Evolutionary conservation across 2,113 vertebrate species (phyloP).

Genomic region (Promerops cafer): DNA sequence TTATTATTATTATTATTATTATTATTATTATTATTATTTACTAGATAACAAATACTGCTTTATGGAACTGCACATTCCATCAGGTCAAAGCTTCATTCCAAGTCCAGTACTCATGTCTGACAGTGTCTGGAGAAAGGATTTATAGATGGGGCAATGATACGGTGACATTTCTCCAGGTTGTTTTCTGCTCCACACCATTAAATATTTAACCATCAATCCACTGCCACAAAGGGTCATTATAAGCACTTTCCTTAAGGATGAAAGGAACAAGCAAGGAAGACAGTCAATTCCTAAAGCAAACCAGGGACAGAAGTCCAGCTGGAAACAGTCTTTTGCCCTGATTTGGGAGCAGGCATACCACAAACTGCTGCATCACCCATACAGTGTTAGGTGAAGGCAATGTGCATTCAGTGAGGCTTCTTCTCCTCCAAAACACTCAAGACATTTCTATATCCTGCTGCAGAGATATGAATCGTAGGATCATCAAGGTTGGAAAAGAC

Average conservation of each 20-base stretch:
- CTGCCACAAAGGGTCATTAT: not conserved
- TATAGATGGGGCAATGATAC: not conserved
- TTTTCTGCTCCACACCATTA: not conserved
- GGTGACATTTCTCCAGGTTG: not conserved
- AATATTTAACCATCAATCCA: not conserved
- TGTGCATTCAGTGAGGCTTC: accelerated
- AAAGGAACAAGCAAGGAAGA: not conserved
- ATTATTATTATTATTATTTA: not conserved
- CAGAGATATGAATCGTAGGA: not conserved
- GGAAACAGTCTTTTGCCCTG: not conserved
- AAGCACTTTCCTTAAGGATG: not conserved
- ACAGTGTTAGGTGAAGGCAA: not conserved
- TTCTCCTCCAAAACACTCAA: not conserved
- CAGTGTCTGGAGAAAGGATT: not conserved
- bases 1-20: too few relatives aligned
- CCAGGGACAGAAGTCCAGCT: not conserved
- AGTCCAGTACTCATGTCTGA: not conserved
- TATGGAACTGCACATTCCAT: not conserved
- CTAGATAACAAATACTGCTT: not conserved
- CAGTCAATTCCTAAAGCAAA: not conserved
- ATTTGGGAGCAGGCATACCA: not conserved
- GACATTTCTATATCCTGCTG: not conserved
- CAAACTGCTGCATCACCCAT: not conserved
- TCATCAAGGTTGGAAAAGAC: not conserved
- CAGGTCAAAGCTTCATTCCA: not conserved